Base-by-base conservation (phyloP, 2,888 invertebrate species). In the Amphipyra berbera region DNA sequence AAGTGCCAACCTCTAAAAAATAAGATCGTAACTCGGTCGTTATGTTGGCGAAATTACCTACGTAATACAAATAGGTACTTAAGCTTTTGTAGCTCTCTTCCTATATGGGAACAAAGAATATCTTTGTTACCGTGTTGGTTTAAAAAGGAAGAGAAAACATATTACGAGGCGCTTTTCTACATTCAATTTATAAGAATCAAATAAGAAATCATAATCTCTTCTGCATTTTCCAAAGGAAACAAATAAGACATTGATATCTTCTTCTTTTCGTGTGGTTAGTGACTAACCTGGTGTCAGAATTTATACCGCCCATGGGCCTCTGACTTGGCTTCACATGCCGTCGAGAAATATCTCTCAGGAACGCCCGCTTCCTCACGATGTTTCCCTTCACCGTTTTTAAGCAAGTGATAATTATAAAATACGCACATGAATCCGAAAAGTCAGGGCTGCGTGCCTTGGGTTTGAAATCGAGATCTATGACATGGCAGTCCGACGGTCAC, bases 1-100 rank as follows among this genome's bases (percentile, higher is more conserved):
- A 60, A 74, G 68, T 78, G 76, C 76, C 74, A 76, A 76, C 68
- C 50, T 69, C 65, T 62, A 66, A 75, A 75, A 75, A 75, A 66
- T 69, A 65, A 56, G 58, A 49, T 61, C 65, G 62, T 72, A 74
- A 64, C 74, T 68, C 41, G 46, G 21, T 58, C 53, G 57, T 69
- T 69, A 75, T 72, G 68, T 66, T 59, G 52, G 56, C 30, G 14
- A 61, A 73, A 75, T 75, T 66, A 73, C 75, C 62, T 54, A 61
- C 69, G 40, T 72, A 65, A 71, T 59, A 58, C 49, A 60, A 75
- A 72, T 61, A 61, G 66, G 56, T 68, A 65, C 75, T 72, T 69
- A 49, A 59, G 55, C 45, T 72, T 68, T 75, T 69, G 62, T 65
- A 56, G 57, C 47, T n/a, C n/a, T n/a, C 40, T 44, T 48, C 38